phyloP scores from a whole-genome alignment of 2,797 vertebrate species.

The Alectoris magna region DNA sequence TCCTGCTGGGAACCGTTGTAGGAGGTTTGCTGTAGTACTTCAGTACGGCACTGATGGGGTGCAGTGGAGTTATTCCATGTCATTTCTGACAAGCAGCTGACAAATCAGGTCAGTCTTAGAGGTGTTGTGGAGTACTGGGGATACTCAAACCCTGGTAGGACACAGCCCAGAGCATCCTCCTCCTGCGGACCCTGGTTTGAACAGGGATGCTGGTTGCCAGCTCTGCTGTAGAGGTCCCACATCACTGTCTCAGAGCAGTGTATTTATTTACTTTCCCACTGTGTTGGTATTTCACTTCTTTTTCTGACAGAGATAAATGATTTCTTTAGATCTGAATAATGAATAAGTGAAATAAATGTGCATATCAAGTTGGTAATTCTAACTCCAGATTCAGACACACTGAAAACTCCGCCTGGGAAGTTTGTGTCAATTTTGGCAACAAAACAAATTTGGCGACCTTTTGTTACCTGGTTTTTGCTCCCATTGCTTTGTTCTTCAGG shows the following conservation, averaged over 20 bases:
- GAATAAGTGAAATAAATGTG: constrained; percentile 53
- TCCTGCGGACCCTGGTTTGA: background rate
- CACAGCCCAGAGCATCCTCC: background rate
- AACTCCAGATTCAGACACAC: background rate
- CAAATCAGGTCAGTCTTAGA: background rate
- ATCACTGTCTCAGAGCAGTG: background rate
- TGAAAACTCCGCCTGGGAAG: constrained; percentile 9
- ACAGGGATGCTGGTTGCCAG: background rate
- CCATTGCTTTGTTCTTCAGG: background rate
- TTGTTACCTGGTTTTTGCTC: background rate
- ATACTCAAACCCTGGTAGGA: background rate
- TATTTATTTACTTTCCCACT: constrained; percentile 31
- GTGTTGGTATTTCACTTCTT: constrained; percentile 2
- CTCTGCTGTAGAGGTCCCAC: background rate
- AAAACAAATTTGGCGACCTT: too few species aligned
- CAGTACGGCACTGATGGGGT: background rate
- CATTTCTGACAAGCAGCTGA: background rate
- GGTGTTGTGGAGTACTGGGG: background rate
- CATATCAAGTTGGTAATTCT: background rate
- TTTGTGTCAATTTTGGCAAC: background rate
- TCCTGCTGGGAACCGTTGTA: background rate
- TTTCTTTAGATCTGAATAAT: constrained; percentile 51
- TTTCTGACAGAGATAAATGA: background rate
- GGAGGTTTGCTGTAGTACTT: background rate
- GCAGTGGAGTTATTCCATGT: background rate